Evolutionary conservation across 2,888 invertebrate genomes (phyloP).

Genomic region (Hedychridium roseum): DNA sequence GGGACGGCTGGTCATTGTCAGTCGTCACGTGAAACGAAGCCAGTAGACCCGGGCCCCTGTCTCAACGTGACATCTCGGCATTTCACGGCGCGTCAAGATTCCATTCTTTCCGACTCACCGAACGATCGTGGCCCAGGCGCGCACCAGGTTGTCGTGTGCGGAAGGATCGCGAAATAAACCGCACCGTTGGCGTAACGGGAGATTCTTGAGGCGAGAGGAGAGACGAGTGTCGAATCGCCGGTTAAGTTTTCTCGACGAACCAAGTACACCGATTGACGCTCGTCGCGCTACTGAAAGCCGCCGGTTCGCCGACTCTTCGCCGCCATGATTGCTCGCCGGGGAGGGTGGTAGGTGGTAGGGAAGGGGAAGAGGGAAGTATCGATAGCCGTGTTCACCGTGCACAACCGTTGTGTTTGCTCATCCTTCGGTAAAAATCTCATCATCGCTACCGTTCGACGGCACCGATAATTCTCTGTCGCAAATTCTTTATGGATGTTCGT

Average conservation of each 20-base stretch:
- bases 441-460: too few species aligned
- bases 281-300: constrained; percentile 35
- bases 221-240: constrained; percentile 3
- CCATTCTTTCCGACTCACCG: too few species aligned
- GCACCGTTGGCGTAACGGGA: constrained; percentile 2
- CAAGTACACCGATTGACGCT: constrained; percentile 29
- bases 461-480: neutral
- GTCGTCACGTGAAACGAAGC: too few species aligned
- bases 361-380: neutral
- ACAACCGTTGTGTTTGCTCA: neutral
- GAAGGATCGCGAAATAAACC: neutral
- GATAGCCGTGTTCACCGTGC: neutral
- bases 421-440: too few species aligned
- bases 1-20: too few species aligned
- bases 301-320: constrained; percentile 5
- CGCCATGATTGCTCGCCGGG: too few species aligned
- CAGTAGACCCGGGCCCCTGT: too few species aligned
- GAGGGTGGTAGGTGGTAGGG: neutral
- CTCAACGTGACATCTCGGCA: constrained; percentile 2
- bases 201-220: neutral
- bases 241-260: constrained; percentile 3
- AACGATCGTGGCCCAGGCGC: too few species aligned
- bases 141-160: too few species aligned
- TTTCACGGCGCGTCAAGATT: neutral
- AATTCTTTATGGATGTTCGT: neutral